Evolutionary conservation across 2,888 invertebrate genomes (phyloP), one percentile per base, ranked within the genome.

Genomic region (Xanthostigma xanthostigma): DNA sequence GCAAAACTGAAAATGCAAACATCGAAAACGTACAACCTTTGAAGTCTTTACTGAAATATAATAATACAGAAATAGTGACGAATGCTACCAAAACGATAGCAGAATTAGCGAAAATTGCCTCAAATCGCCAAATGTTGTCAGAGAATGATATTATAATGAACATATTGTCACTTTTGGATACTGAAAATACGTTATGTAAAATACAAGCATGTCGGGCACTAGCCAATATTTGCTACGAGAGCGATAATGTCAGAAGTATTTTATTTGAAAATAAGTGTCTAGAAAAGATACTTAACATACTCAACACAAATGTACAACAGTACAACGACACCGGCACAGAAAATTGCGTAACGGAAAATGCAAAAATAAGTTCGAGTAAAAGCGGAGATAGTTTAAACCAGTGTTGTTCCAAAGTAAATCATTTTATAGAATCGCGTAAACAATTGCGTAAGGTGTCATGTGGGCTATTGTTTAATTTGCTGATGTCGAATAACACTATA

Each of bases 221-320:
- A 17, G 92, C 90, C 37, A 93, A 93, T 65, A 80, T 93, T 60
- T 90, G 89, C 63, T 92, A 84, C 64, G 84, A 91, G 61, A 89
- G 90, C 69, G 84, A 89, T 70, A 71, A 73, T 58, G 76, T 78
- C 13, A 71, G 80, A 53, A 72, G 72, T 51, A 62, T 74, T 46
- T 70, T 81, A 46, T 57, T 67, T 39, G 60, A 60, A 44, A 58
- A 59, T 51, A 57, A 59, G 44, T 65, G 65, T 12, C 53, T 66
- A 41, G 53, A 60, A 36, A 57, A 53, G 35, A 55, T 66, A 39
- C 52, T 64, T n/a, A 45, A 49, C 34, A 53, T 63, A 42, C 52
- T 66, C 35, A 58, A 59, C 46, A 49, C 50, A 14, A 58, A 61
- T 49, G 42, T 50, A 14, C 50, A 54, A 36, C n/a, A 36, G 13